A percentile compares a stretch with the other conserved stretches of the same genome.
These are phyloP conservation scores for Therioaphis trifolii DNA, from an alignment of 2,888 invertebrate genomes.

Conservation along the genomic window DNA sequence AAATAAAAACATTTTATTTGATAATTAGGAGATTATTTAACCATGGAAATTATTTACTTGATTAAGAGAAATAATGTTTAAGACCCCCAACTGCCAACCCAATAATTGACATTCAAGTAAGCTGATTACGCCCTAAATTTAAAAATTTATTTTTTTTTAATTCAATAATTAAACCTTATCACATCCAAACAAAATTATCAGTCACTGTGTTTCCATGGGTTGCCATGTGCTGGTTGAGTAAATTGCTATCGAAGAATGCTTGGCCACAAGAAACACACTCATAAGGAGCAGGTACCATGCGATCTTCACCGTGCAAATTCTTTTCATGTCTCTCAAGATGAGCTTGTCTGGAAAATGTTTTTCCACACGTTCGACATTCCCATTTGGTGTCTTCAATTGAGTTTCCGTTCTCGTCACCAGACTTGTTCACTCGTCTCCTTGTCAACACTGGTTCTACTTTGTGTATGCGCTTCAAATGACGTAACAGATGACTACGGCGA, in stretches of 20 bases:
- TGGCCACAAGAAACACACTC: constrained; percentile 67
- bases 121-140: background rate
- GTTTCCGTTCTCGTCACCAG: constrained; percentile 64
- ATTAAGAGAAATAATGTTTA: too few relatives aligned
- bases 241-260: constrained; percentile 66
- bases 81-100: background rate
- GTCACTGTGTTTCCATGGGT: constrained; percentile 66
- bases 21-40: too few relatives aligned
- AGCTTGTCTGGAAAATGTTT: constrained; percentile 66
- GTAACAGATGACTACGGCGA: constrained; percentile 65
- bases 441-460: constrained; percentile 63
- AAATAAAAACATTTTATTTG: too few relatives aligned
- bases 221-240: constrained; percentile 66
- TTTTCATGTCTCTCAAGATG: constrained; percentile 66
- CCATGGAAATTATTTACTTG: too few relatives aligned
- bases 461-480: constrained; percentile 66
- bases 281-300: constrained; percentile 62
- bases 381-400: constrained; percentile 62
- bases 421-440: constrained; percentile 46
- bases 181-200: constrained; percentile 66
- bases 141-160: background rate
- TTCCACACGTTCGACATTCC: constrained; percentile 66
- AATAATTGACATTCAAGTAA: constrained; percentile 24
- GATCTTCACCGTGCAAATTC: constrained; percentile 64
- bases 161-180: constrained; percentile 49